Evolutionary conservation across 2,113 vertebrate genomes (phyloP).

Genomic region (Myiozetetes cayanensis): DNA sequence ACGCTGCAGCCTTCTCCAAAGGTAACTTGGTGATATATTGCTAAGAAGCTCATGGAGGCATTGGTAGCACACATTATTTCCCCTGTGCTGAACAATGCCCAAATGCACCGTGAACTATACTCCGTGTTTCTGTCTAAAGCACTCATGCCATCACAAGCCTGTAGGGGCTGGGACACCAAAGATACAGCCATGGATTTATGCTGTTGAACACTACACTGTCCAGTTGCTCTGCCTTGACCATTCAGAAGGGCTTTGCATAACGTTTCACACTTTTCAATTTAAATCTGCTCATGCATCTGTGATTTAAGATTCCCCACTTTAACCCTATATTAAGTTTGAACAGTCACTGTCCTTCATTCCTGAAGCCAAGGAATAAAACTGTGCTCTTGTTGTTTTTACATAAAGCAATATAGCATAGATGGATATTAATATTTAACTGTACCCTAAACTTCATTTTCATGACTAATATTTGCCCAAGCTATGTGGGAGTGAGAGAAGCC

Average conservation of each 20-base stretch:
- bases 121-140: not conserved
- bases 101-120: not conserved
- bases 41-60: rapidly evolving
- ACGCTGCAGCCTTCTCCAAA: not conserved
- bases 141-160: not conserved
- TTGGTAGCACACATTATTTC: not conserved
- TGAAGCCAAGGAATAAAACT: not conserved
- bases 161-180: not conserved
- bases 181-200: not conserved
- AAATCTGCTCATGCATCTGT: not conserved
- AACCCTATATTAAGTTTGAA: not conserved
- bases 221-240: not conserved
- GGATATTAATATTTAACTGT: not conserved
- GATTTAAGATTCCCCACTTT: not conserved
- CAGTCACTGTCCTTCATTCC: not conserved
- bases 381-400: not conserved
- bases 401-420: not conserved
- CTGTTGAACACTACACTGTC: not conserved
- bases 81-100: not conserved
- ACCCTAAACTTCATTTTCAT: not conserved
- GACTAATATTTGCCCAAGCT: not conserved
- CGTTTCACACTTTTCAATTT: not conserved
- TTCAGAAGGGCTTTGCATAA: not conserved
- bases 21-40: not conserved
- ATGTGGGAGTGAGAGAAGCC: not conserved